Conservation (phyloP, 2,113 vertebrate species). For the Toxotes chatareus region DNA sequence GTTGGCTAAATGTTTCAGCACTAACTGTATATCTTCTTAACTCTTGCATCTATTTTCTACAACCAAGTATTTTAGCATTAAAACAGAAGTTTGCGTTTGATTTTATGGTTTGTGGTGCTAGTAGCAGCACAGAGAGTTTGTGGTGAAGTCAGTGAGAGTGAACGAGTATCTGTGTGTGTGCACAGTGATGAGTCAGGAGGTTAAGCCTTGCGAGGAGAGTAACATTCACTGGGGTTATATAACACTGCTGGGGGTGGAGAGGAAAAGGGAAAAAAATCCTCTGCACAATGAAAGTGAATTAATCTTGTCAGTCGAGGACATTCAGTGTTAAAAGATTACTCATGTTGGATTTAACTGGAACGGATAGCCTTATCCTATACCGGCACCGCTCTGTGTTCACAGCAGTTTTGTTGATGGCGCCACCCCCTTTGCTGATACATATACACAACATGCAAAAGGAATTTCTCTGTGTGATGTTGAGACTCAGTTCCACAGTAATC, state of each 20-base stretch:
- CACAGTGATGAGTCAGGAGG: constrained; percentile 51
- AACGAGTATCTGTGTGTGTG: constrained; percentile 21
- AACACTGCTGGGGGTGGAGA: constrained; percentile 43
- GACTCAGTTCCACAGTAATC: not conserved
- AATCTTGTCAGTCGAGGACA: constrained; percentile 46
- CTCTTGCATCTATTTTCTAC: too few relatives aligned
- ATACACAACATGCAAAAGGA: too few relatives aligned
- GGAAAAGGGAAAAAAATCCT: constrained; percentile 20
- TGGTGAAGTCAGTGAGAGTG: constrained; percentile 14
- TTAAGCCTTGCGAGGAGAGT: constrained; percentile 51
- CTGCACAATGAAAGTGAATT: constrained; percentile 44
- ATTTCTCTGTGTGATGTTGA: not conserved
- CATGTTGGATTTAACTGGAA: constrained; percentile 34
- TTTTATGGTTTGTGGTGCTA: not conserved
- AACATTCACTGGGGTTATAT: constrained; percentile 47
- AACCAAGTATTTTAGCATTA: not conserved
- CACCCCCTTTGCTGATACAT: not conserved
- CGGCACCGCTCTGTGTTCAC: not conserved
- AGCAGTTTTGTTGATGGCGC: not conserved
- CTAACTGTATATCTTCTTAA: too few relatives aligned
- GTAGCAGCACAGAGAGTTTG: not conserved
- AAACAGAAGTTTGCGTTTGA: not conserved
- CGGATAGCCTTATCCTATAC: not conserved
- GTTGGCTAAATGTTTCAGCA: too few relatives aligned
- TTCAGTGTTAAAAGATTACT: constrained; percentile 50